Conservation (phyloP, 1,140 invertebrate genomes). For the Odontomachus brunneus region DNA sequence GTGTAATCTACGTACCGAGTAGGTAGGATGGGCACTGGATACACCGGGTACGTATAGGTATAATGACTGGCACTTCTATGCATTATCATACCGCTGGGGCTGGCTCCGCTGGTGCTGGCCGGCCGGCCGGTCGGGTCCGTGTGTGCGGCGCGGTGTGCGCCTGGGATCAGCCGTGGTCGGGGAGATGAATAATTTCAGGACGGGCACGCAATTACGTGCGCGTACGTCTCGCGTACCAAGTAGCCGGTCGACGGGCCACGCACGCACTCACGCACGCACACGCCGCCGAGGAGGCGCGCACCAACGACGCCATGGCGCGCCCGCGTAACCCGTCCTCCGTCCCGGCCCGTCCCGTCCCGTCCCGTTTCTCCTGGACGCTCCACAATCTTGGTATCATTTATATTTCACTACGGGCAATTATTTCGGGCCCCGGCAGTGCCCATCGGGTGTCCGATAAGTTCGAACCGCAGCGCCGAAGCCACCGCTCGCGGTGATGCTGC, state of each 20-base stretch:
- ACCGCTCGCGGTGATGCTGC: slow-evolving; percentile 54
- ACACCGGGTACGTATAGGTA: slow-evolving; percentile 76
- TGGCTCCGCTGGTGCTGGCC: slow-evolving; percentile 66
- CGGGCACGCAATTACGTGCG: slow-evolving; percentile 84
- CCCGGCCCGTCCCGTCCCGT: not conserved
- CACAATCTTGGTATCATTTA: slow-evolving; percentile 82
- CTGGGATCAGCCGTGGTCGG: slow-evolving; percentile 76
- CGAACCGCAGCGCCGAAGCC: slow-evolving; percentile 59
- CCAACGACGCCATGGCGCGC: slow-evolving; percentile 59
- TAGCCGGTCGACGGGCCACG: slow-evolving; percentile 77
- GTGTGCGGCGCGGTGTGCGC: slow-evolving; percentile 65
- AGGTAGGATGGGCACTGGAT: slow-evolving; percentile 73
- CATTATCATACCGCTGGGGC: slow-evolving; percentile 83
- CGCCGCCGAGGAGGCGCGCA: slow-evolving; percentile 53
- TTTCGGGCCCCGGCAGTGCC: slow-evolving; percentile 79
- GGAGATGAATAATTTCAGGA: slow-evolving; percentile 85
- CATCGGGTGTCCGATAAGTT: slow-evolving; percentile 77
- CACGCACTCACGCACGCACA: slow-evolving; percentile 55
- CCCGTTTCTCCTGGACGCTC: slow-evolving; percentile 57
- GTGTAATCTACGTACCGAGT: slow-evolving; percentile 77
- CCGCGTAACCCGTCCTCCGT: slow-evolving; percentile 47
- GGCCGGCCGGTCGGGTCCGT: slow-evolving; percentile 47
- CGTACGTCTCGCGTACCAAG: slow-evolving; percentile 85
- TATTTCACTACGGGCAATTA: slow-evolving; percentile 82
- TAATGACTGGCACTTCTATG: slow-evolving; percentile 85